Base-by-base conservation (phyloP, 30 jellyfish, hydroid and myxozoan species). In the Turritopsis dohrnii region DNA sequence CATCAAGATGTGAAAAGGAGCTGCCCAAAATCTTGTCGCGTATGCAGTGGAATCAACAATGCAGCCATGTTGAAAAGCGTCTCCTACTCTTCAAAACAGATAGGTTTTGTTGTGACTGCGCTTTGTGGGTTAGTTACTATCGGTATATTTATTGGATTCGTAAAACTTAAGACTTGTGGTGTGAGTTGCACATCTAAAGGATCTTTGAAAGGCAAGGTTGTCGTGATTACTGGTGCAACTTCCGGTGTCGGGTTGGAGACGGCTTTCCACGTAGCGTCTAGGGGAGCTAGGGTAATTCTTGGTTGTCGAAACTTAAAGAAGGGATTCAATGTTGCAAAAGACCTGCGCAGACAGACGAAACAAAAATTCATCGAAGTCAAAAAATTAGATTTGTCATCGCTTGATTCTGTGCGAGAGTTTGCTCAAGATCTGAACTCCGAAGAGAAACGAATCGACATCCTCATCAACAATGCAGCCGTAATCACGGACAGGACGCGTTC, bases 221-320 rank as follows among this genome's bases (percentile, higher is more conserved):
- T 82, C 23, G 86, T 82, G 18, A 82, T 82, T 1, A 82, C 89
- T 13, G 89, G 89, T 17, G 89, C 86, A 21, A 82, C 89, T 24
- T 23, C 54, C 9, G 89, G 89, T 9, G 66, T 82, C 16, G 89
- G 89, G 21, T 71, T 41, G 23, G 89, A 82, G 9, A 82, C 89
- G 20, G 89, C 89, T 23, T 60, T 82, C 31, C 89, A 71, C 30
- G 21, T 65, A 29, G 89, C 89, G 28, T 30, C 52, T 27, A 31
- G 84, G 0, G 89, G 89, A 9, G 89, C 89, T 19, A 28, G 65
- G 29, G 24, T 82, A 21, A 52, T 82, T 16, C 29, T 82, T 19
- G 89, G 89, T 24, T 82, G 89, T 54, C 52, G 83, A 1, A 82
- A 69, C 23, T 71, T 82, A 28, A 82, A 82, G 65, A 66, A 71